Conservation (phyloP, 2,113 vertebrate species). For the Hyla sarda region DNA sequence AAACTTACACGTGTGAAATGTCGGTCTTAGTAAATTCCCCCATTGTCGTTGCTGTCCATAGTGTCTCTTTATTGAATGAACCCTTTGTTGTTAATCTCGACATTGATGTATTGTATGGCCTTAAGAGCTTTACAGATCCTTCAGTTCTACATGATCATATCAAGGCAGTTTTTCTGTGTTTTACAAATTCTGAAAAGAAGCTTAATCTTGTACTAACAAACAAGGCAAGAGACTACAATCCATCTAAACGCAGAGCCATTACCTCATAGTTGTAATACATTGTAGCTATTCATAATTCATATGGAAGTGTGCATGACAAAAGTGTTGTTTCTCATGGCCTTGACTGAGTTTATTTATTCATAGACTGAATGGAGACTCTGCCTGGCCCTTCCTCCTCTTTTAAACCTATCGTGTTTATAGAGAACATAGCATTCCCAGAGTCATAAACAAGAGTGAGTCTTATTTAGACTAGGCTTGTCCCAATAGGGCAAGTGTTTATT, state of each 20-base stretch:
- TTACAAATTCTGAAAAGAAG: constrained; percentile 30
- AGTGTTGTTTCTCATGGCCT: constrained; percentile 48
- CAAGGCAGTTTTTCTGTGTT: background rate
- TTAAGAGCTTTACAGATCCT: background rate
- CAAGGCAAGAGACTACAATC: constrained; percentile 24
- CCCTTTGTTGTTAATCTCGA: background rate
- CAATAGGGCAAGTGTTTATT: constrained; percentile 56
- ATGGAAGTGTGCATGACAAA: constrained; percentile 52
- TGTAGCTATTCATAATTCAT: constrained; percentile 36
- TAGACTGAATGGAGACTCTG: constrained; percentile 44
- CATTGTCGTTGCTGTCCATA: background rate
- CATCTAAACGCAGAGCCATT: constrained; percentile 39
- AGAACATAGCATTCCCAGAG: constrained; percentile 57
- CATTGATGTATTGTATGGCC: background rate
- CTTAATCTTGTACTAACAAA: constrained; percentile 32
- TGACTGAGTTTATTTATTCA: constrained; percentile 54
- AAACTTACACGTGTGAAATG: no score
- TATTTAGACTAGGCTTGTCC: constrained; percentile 50
- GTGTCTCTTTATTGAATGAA: background rate
- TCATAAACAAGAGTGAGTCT: constrained; percentile 52
- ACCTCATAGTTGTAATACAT: constrained; percentile 48
- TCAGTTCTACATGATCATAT: background rate
- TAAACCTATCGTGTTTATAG: constrained; percentile 58
- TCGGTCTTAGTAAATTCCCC: no score
- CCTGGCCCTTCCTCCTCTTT: constrained; percentile 32